Base-by-base conservation (phyloP, 2,797 vertebrate genomes). In the Acanthornis magna region DNA sequence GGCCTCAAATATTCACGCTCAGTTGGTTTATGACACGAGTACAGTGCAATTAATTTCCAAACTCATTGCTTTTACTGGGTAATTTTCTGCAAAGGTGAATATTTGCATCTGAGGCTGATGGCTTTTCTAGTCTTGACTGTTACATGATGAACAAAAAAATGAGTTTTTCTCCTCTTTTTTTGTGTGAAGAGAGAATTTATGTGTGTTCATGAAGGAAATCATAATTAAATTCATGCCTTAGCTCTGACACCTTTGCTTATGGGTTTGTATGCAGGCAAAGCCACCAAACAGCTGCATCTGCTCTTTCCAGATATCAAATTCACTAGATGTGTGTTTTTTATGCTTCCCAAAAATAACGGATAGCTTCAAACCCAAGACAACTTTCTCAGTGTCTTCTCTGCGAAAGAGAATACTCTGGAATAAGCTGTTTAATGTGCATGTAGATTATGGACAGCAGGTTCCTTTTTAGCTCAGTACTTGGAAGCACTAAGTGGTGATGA, bases 51-150 rank as follows among this genome's bases (percentile, higher is more conserved):
- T 90, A 53, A 7, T 86, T 92, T 88, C 51, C 50, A 42, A 65
- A 91, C 26, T 93, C 57, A 19, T 48, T 75, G 34, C 63, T 91
- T 85, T 88, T 75, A 17, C 40, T 66, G 65, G 29, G 13, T 85
- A 22, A 57, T 90, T 91, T 88, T 94, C 87, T 95, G 77, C 70
- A 54, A 40, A 82, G 71, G 30, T 88, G 78, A 91, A 57, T 23
- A 26, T 80, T 85, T 85, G 54, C 71, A 87, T 71, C n/a, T n/a
- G 60, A 89, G 63, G 61, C 54, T 7, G 19, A 45, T 92, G 75
- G n/a, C 20, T 62, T 89, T 91, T 78, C 30, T 71, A 32, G 16
- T 72, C 32, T 78, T 43, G n/a, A 11, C 72, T 91, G 26, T 32
- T 78, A 72, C 51, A 26, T 83, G 93, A 65, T 73, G 62, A 96